Evolutionary conservation across 2,797 vertebrate species (phyloP), one percentile per base, ranked within the genome.

Genomic region (Varecia variegata): DNA sequence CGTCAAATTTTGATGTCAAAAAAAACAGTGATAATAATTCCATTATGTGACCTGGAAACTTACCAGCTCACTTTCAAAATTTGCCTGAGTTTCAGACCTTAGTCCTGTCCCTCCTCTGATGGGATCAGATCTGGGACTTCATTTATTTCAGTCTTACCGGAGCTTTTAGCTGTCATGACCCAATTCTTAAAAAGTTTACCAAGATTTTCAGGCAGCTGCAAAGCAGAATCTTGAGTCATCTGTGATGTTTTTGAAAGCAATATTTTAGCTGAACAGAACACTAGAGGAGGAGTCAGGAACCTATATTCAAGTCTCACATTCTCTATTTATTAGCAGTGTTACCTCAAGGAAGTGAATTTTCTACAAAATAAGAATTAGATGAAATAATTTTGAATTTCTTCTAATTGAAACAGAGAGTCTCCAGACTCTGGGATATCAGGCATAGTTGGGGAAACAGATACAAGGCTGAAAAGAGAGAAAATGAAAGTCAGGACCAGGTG

Each of bases 91-190:
- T 89, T 60, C 54, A 47, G 0, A 50, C 35, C 70, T 88, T 65
- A 52, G 21, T 87, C 50, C 62, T 89, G 2, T 60, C 79, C 11
- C 5, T 84, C 30, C 38, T 91, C 70, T 90, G 18, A 52, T 70
- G 88, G 35, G 32, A 83, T 83, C 82, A 50, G 30, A 38, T 70
- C 47, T 87, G 20, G 23, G 32, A 47, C 68, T 93, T 84, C 20
- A 3, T 67, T 93, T 79, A 82, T 94, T 91, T 95, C 65, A 27
- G 1, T 92, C 70, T 65, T 40, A 54, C 30, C 70, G 18, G 43
- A 91, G 74, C 83, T 89, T 76, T 91, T 86, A 95, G n/a, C 74
- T 95, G n/a, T 73, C 80, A 52, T 93, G 82, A 80, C 40, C 83
- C 43, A 84, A 23, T 83, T 95, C 65, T 76, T 92, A n/a, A 90